phyloP scores from a whole-genome alignment of 2,888 invertebrate species.

The Hypercompe scribonia region DNA sequence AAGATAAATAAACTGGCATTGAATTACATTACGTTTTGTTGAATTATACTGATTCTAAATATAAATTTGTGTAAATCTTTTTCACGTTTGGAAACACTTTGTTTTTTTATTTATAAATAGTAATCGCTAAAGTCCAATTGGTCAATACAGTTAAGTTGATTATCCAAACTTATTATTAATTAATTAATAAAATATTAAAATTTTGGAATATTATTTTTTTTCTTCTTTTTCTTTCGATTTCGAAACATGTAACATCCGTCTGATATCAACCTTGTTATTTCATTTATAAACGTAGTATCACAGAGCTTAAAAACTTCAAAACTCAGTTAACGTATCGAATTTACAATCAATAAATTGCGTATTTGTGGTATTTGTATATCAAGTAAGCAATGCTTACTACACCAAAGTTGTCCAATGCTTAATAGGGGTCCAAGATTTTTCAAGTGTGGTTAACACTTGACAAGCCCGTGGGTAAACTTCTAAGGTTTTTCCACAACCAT shows the following conservation, averaged over 20 bases:
- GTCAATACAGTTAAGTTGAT: too few species aligned
- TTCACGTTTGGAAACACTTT: background rate
- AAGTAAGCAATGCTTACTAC: background rate
- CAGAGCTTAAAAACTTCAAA: background rate
- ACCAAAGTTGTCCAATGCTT: background rate
- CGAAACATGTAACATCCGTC: too few species aligned
- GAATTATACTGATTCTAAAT: background rate
- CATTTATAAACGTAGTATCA: too few species aligned
- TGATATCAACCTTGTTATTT: too few species aligned
- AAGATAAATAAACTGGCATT: slow-evolving; percentile 19
- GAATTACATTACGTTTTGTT: background rate
- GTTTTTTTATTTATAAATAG: too few species aligned
- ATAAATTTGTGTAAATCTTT: background rate
- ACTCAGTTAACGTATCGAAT: background rate
- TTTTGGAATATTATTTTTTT: too few species aligned
- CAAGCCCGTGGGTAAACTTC: background rate
- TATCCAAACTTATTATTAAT: background rate
- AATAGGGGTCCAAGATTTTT: background rate
- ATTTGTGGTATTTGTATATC: background rate
- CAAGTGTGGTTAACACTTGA: too few species aligned
- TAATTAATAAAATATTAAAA: too few species aligned
- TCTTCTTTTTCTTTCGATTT: too few species aligned
- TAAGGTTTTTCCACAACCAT: background rate
- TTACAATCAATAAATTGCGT: background rate
- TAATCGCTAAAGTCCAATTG: background rate